Conservation (phyloP, 2,888 invertebrate genomes). For the Spicauda simplicius region DNA sequence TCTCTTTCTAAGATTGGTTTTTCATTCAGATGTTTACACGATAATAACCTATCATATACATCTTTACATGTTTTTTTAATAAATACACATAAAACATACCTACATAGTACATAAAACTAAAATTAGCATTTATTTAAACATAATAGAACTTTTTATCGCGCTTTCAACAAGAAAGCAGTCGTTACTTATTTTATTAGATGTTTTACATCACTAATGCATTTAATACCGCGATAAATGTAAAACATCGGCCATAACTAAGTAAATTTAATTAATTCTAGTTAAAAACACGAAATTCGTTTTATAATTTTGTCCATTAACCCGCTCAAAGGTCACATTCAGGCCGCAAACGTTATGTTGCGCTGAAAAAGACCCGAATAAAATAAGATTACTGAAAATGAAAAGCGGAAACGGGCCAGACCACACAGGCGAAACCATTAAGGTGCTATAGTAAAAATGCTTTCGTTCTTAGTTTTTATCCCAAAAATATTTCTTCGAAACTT, state of each 20-base stretch:
- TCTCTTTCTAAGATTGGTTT: no score
- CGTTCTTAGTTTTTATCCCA: no score
- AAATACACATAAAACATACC: no score
- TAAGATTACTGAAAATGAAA: constrained; percentile 9
- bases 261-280: constrained; percentile 1
- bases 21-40: no score
- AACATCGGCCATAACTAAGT: background rate
- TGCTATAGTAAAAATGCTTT: no score
- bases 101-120: no score
- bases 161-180: background rate
- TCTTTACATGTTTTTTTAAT: no score
- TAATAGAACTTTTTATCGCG: no score
- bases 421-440: no score
- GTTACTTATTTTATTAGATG: background rate
- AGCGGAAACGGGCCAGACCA: background rate
- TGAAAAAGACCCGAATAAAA: constrained; percentile 1
- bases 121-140: no score
- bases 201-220: background rate
- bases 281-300: constrained; percentile 2
- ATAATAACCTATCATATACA: no score
- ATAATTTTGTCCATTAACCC: background rate
- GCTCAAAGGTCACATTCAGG: constrained; percentile 13
- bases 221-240: background rate
- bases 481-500: no score
- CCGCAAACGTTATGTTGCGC: constrained; percentile 11